These are phyloP conservation scores for Pseudococcus viburni DNA, from an alignment of 2,888 invertebrate genomes.

Conservation along the genomic window DNA sequence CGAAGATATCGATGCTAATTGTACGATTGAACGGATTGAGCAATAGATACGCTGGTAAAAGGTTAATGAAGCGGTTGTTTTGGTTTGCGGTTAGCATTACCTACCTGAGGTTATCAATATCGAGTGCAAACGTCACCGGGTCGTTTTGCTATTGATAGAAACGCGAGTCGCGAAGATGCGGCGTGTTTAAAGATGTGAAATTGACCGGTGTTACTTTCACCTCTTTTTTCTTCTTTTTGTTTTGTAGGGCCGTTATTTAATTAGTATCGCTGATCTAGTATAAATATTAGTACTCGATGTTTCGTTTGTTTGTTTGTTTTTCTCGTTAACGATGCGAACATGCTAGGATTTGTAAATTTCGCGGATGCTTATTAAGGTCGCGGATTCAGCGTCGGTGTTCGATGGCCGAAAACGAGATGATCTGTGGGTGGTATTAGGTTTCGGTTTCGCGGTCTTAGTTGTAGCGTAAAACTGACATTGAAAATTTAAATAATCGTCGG, in stretches of 20 bases:
- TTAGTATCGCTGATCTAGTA: slow-evolving; percentile 50
- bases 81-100: slow-evolving; percentile 4
- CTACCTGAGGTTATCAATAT: not conserved
- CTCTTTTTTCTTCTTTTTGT: not conserved
- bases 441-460: not conserved
- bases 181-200: slow-evolving; percentile 16
- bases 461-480: slow-evolving; percentile 8
- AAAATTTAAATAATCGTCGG: not conserved
- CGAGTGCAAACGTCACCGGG: not conserved
- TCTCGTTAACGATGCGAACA: not conserved
- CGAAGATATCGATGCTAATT: not conserved
- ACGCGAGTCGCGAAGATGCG: not conserved
- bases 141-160: not conserved
- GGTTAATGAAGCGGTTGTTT: slow-evolving; percentile 56
- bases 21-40: not conserved
- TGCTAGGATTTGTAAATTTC: slow-evolving; percentile 29
- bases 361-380: slow-evolving; percentile 30
- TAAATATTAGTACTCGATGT: slow-evolving; percentile 9
- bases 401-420: not conserved
- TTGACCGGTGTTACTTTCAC: slow-evolving; percentile 29
- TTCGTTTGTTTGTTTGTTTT: not conserved
- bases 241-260: slow-evolving; percentile 21
- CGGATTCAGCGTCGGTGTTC: not conserved
- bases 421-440: not conserved
- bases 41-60: not conserved